Evolutionary conservation across 2,797 vertebrate genomes (phyloP).

Genomic region (Paedocypris micromegethes): DNA sequence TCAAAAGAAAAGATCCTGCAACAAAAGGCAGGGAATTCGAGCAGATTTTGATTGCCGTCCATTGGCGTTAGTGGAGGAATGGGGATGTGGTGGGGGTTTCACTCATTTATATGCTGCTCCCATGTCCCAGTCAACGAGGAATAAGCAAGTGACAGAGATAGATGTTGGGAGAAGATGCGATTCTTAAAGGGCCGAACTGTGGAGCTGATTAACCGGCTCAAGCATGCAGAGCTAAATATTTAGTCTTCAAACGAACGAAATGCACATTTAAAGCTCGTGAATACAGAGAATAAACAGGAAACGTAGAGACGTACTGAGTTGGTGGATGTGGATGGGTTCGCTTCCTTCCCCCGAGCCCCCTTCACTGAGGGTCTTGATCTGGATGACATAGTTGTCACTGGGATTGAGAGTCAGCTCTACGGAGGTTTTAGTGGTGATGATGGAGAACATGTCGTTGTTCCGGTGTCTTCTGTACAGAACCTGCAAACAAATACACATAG

Average conservation of each 20-base stretch:
- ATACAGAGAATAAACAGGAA: slow-evolving; percentile 12
- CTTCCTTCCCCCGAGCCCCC: slow-evolving; percentile 85
- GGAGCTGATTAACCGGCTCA: slow-evolving; percentile 35
- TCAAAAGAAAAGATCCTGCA: slow-evolving; percentile 49
- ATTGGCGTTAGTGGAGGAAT: slow-evolving; percentile 22
- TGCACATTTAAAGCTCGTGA: slow-evolving; percentile 44
- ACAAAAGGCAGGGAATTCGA: slow-evolving; percentile 40
- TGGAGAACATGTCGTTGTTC: slow-evolving; percentile 64
- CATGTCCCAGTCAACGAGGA: slow-evolving; percentile 65
- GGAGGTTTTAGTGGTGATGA: slow-evolving; percentile 74
- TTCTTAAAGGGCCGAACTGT: slow-evolving; percentile 65
- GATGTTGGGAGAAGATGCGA: slow-evolving; percentile 58
- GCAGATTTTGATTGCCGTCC: slow-evolving; percentile 52
- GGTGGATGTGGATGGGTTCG: slow-evolving; percentile 86
- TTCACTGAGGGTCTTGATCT: slow-evolving; percentile 80
- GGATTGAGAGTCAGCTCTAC: slow-evolving; percentile 77
- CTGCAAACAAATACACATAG: slow-evolving; percentile 54
- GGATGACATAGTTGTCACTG: slow-evolving; percentile 82
- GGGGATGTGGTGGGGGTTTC: slow-evolving; percentile 38
- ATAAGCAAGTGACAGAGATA: slow-evolving; percentile 71
- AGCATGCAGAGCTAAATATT: slow-evolving; percentile 54
- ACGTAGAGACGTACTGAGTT: slow-evolving; percentile 74
- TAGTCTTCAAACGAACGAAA: slow-evolving; percentile 52
- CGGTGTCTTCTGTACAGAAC: slow-evolving; percentile 80
- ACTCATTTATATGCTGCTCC: slow-evolving; percentile 65